Conservation (phyloP, 2,888 invertebrate genomes). For the Chrysolina oricalcia region DNA sequence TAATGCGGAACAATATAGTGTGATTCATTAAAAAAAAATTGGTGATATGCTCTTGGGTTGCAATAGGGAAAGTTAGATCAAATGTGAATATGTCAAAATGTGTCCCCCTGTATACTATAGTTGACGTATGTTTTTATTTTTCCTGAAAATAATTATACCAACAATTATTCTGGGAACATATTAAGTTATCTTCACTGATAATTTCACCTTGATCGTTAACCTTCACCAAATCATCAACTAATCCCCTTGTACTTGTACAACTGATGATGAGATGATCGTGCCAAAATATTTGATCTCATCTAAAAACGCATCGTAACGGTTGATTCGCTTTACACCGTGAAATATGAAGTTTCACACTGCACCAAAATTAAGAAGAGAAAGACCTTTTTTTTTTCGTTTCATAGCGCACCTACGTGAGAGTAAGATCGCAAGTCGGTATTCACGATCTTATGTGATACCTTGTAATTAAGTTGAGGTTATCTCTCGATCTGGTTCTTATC, state of each 20-base stretch:
- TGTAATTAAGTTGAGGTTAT: constrained; percentile 13
- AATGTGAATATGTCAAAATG: too few relatives aligned
- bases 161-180: too few relatives aligned
- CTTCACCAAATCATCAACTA: too few relatives aligned
- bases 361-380: constrained; percentile 9
- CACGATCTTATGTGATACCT: constrained; percentile 9
- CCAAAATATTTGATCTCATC: background rate
- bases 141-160: too few relatives aligned
- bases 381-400: background rate
- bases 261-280: background rate
- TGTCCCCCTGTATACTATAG: too few relatives aligned
- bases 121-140: too few relatives aligned
- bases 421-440: background rate
- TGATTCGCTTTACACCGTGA: background rate
- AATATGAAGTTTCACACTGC: constrained; percentile 1
- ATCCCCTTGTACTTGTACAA: background rate
- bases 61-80: too few relatives aligned
- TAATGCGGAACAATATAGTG: too few relatives aligned
- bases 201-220: too few relatives aligned
- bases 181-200: too few relatives aligned
- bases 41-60: too few relatives aligned
- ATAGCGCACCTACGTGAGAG: background rate
- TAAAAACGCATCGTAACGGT: background rate
- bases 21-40: too few relatives aligned
- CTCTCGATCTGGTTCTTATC: constrained; percentile 14